These are phyloP conservation scores for Sceloporus undulatus DNA, from an alignment of 2,113 vertebrate genomes.

Conservation along the genomic window DNA sequence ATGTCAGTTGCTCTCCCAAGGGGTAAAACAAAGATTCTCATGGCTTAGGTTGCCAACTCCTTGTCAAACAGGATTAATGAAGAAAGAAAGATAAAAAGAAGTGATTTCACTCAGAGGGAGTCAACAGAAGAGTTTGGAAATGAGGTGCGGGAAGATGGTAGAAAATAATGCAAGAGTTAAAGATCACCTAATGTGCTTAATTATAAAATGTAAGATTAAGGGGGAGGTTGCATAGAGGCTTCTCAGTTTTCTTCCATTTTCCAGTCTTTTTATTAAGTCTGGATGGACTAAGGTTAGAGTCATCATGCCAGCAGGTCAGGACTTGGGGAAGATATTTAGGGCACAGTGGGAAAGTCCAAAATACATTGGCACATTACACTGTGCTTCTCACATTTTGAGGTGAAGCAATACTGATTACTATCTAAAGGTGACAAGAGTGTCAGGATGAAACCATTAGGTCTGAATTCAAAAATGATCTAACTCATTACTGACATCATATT, in stretches of 20 bases:
- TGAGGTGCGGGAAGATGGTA: background rate
- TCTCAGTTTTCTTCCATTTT: too few relatives aligned
- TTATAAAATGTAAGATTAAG: background rate
- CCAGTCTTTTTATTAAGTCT: too few relatives aligned
- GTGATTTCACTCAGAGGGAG: slow-evolving; percentile 13
- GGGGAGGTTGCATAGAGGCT: too few relatives aligned
- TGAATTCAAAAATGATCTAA: background rate
- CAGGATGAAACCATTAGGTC: background rate
- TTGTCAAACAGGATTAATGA: slow-evolving; percentile 49
- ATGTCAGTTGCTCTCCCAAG: slow-evolving; percentile 34
- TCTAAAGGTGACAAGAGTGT: background rate
- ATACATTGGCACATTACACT: too few relatives aligned
- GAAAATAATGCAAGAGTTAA: background rate
- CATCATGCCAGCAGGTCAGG: too few relatives aligned
- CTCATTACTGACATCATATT: background rate
- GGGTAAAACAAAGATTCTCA: background rate
- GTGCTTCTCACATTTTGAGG: too few relatives aligned
- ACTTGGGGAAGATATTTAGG: too few relatives aligned
- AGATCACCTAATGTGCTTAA: background rate
- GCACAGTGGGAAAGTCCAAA: too few relatives aligned
- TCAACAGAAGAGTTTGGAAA: background rate
- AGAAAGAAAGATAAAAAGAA: slow-evolving; percentile 30
- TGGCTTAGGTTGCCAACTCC: slow-evolving; percentile 35
- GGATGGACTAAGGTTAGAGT: too few relatives aligned
- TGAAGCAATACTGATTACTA: background rate